Evolutionary conservation across 1,140 invertebrate species (phyloP).

Genomic region (Lepidurus couesii): DNA sequence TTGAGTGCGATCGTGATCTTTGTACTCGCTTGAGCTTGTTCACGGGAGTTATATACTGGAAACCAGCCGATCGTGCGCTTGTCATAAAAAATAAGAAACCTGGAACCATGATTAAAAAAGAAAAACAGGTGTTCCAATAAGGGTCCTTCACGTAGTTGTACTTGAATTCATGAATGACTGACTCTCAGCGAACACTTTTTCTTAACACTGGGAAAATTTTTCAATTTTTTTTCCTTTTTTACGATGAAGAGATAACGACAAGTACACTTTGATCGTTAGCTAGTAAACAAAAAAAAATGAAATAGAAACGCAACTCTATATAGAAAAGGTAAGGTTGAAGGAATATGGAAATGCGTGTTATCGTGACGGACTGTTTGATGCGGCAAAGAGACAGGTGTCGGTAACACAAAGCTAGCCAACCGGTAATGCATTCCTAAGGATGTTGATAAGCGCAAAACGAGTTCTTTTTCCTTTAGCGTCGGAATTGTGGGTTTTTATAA

Average conservation of each 20-base stretch:
- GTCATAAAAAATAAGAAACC: not conserved
- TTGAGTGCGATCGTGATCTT: constrained; percentile 12
- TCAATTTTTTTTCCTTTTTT: not conserved
- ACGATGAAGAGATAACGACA: not conserved
- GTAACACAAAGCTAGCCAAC: constrained; percentile 17
- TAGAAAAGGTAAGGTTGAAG: not conserved
- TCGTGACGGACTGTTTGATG: not conserved
- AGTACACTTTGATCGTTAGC: not conserved
- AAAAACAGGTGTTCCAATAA: constrained; percentile 11
- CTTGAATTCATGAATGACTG: constrained; percentile 17
- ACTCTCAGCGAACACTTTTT: not conserved
- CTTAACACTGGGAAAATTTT: not conserved
- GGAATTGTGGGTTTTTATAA: too few species aligned
- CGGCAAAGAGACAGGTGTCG: constrained; percentile 8
- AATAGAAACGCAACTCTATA: not conserved
- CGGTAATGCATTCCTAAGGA: constrained; percentile 5
- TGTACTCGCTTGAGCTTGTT: constrained; percentile 9
- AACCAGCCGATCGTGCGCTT: not conserved
- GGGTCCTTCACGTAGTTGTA: not conserved
- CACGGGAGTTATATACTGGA: not conserved
- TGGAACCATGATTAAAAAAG: constrained; percentile 3
- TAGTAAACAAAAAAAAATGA: not conserved
- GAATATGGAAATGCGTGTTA: not conserved
- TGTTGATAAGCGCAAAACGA: not conserved
- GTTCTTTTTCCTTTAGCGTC: not conserved